phyloP scores from a whole-genome alignment of 2,797 vertebrate genomes.

The Argentina silus region DNA sequence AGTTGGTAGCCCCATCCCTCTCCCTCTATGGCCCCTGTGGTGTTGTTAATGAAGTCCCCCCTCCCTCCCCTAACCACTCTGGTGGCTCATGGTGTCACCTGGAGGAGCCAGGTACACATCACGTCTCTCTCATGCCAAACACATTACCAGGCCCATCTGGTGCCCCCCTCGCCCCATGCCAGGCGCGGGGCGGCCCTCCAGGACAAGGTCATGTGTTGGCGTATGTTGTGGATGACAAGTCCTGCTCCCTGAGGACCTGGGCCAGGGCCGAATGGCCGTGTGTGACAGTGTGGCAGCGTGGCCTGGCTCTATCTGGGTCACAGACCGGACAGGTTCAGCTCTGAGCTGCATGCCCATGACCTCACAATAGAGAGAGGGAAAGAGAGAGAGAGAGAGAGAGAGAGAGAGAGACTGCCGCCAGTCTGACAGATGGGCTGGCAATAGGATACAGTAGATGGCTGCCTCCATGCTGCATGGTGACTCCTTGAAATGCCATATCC shows the following conservation, averaged over 20 bases:
- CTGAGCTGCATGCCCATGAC: neutral
- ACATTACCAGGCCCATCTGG: slow-evolving; percentile 82
- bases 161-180: slow-evolving; percentile 60
- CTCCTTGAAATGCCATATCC: neutral
- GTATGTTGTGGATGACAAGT: slow-evolving; percentile 29
- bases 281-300: neutral
- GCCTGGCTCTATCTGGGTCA: slow-evolving; percentile 5
- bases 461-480: neutral
- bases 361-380: neutral
- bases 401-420: neutral
- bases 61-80: slow-evolving; percentile 13
- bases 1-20: slow-evolving; percentile 7
- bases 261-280: slow-evolving; percentile 11
- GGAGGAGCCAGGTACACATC: slow-evolving; percentile 42
- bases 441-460: neutral
- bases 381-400: neutral
- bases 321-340: slow-evolving; percentile 1
- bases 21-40: slow-evolving; percentile 37
- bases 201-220: slow-evolving; percentile 53
- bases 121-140: slow-evolving; percentile 65
- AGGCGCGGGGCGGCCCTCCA: slow-evolving; percentile 29
- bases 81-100: slow-evolving; percentile 51
- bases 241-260: slow-evolving; percentile 19
- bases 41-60: slow-evolving; percentile 59
- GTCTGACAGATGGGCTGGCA: slow-evolving; percentile 9